Conservation (phyloP, 2,888 invertebrate species). For the Hipparchia sbordonii region DNA sequence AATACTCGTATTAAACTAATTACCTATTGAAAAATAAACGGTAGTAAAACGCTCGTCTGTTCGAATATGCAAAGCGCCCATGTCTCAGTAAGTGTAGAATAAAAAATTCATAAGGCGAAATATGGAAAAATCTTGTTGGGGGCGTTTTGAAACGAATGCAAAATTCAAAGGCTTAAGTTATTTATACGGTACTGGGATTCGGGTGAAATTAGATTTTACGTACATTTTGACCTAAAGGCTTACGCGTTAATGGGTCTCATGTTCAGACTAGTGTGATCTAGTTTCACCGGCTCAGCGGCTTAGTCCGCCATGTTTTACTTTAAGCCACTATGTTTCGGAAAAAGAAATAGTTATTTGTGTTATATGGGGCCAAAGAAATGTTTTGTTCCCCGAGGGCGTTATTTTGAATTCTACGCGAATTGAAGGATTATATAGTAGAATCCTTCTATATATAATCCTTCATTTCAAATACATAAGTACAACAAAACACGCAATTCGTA, state of each 20-base stretch:
- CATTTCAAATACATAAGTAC: too few species aligned
- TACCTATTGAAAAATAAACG: neutral
- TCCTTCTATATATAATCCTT: too few species aligned
- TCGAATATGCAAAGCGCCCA: slow-evolving; percentile 34
- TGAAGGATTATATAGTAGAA: too few species aligned
- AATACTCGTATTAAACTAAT: too few species aligned
- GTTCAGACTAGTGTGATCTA: slow-evolving; percentile 11
- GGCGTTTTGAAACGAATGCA: slow-evolving; percentile 43
- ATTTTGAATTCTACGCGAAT: too few species aligned
- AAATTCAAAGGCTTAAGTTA: slow-evolving; percentile 46
- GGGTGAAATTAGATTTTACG: slow-evolving; percentile 33
- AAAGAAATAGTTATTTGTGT: neutral
- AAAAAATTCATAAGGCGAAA: slow-evolving; percentile 65
- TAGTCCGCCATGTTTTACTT: slow-evolving; percentile 4
- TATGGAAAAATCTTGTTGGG: slow-evolving; percentile 61
- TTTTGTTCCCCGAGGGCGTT: too few species aligned
- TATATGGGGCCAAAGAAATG: too few species aligned
- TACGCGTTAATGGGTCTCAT: slow-evolving; percentile 18
- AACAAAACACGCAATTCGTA: neutral
- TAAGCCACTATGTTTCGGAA: slow-evolving; percentile 14
- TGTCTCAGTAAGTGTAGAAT: slow-evolving; percentile 51
- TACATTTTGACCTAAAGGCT: slow-evolving; percentile 29
- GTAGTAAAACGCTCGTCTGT: slow-evolving; percentile 36
- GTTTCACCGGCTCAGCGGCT: slow-evolving; percentile 9
- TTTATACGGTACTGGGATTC: slow-evolving; percentile 41